Percentiles rank a stretch among this genome's conserved stretches.
Evolutionary conservation across 1,140 invertebrate species (phyloP).

Genomic region (Drosophila ambigua): DNA sequence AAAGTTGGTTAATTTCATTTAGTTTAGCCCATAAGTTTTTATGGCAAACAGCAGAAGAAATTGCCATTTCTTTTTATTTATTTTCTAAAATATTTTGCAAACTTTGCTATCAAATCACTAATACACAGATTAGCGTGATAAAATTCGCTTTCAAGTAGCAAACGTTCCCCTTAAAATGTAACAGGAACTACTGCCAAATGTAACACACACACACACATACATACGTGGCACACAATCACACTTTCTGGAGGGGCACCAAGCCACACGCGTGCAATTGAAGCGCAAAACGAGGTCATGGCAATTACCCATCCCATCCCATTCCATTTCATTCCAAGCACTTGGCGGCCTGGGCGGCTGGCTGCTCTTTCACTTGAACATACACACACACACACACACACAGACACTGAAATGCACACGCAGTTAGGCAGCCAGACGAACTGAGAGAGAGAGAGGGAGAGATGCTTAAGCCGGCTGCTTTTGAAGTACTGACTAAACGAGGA

Average conservation of each 20-base stretch:
- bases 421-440: neutral
- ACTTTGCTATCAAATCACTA: no score
- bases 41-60: no score
- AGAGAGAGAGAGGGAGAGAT: neutral
- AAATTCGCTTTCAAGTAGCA: no score
- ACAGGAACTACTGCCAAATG: slow-evolving; percentile 42
- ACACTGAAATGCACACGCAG: slow-evolving; percentile 14
- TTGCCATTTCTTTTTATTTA: no score
- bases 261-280: slow-evolving; percentile 17
- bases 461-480: slow-evolving; percentile 34
- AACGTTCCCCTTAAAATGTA: neutral
- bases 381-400: slow-evolving; percentile 4
- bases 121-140: no score
- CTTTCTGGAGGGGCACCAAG: no score
- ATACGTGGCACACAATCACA: neutral
- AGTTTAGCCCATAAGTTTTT: no score
- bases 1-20: no score
- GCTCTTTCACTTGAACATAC: slow-evolving; percentile 39
- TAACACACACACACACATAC: slow-evolving; percentile 19
- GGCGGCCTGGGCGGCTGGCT: neutral
- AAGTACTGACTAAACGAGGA: no score
- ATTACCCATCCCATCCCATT: slow-evolving; percentile 44
- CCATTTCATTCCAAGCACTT: slow-evolving; percentile 34
- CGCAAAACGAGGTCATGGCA: slow-evolving; percentile 48
- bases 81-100: no score